Conservation (phyloP, 2,888 invertebrate species). For the Chorisops tibialis region DNA sequence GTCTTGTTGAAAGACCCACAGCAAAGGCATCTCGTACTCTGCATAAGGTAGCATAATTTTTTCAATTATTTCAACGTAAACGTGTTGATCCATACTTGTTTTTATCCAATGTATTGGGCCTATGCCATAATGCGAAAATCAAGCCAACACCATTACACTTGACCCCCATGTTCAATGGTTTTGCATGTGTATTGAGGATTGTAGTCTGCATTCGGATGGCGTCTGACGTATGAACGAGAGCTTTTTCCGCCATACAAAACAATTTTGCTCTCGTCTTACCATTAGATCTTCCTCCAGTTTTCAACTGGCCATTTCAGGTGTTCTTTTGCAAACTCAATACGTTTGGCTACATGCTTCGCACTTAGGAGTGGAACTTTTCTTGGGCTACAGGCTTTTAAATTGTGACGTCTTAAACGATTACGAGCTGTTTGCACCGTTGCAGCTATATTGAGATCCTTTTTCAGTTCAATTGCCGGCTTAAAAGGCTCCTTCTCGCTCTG, state of each 20-base stretch:
- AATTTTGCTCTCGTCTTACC: slow-evolving; percentile 3
- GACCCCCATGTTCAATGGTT: slow-evolving; percentile 1
- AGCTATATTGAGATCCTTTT: no score
- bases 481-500: no score
- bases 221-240: no score
- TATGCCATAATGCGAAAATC: slow-evolving; percentile 3
- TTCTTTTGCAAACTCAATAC: slow-evolving; percentile 3
- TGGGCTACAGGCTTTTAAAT: no score
- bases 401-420: no score
- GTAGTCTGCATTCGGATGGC: slow-evolving; percentile 3
- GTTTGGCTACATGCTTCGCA: background rate
- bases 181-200: slow-evolving; percentile 2
- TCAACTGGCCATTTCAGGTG: background rate
- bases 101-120: slow-evolving; percentile 7
- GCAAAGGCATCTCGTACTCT: no score
- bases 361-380: no score
- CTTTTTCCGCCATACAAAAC: slow-evolving; percentile 8
- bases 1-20: no score
- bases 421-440: no score
- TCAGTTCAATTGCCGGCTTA: no score
- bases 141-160: background rate
- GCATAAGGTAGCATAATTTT: no score
- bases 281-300: slow-evolving; percentile 5
- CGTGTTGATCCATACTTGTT: slow-evolving; percentile 7
- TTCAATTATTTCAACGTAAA: background rate